Evolutionary conservation across 2,888 invertebrate genomes (phyloP).

Genomic region (Watsonalla binaria): DNA sequence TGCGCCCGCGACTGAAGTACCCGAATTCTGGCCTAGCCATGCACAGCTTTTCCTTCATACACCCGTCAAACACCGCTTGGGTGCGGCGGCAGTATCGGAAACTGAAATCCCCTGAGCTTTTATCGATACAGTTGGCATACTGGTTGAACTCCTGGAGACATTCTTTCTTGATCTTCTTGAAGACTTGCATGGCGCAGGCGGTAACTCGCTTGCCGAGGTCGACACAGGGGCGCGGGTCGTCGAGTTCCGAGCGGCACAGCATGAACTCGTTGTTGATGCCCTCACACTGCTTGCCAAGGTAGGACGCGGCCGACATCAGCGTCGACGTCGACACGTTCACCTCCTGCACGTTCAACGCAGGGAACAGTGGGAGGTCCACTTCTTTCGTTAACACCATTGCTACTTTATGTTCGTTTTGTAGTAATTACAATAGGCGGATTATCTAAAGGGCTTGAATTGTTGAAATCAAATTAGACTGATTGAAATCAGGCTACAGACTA

Average conservation of each 20-base stretch:
- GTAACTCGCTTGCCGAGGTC: conserved; percentile 93
- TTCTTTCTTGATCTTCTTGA: conserved; percentile 87
- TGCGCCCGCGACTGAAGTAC: conserved; percentile 86
- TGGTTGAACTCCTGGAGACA: conserved; percentile 91
- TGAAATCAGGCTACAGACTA: too few species aligned
- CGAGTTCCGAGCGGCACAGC: conserved; percentile 88
- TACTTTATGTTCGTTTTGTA: too few species aligned
- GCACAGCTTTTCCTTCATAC: conserved; percentile 86
- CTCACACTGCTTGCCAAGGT: conserved; percentile 95
- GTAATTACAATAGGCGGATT: too few species aligned
- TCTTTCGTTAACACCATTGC: conserved; percentile 82
- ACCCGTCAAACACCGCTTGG: conserved; percentile 89
- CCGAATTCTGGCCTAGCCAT: conserved; percentile 89
- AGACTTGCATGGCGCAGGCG: conserved; percentile 89
- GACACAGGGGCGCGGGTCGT: conserved; percentile 91
- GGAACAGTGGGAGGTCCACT: conserved; percentile 84
- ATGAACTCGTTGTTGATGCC: conserved; percentile 94
- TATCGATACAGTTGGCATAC: conserved; percentile 86
- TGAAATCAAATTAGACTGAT: too few species aligned
- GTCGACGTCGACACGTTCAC: conserved; percentile 89
- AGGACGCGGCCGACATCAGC: conserved; percentile 91
- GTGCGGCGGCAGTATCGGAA: conserved; percentile 88
- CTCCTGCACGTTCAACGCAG: conserved; percentile 88
- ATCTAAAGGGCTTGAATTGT: too few species aligned
- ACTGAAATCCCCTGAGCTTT: conserved; percentile 82